Base-by-base conservation (phyloP, 2,888 invertebrate genomes). In the Campoplex capitator region DNA sequence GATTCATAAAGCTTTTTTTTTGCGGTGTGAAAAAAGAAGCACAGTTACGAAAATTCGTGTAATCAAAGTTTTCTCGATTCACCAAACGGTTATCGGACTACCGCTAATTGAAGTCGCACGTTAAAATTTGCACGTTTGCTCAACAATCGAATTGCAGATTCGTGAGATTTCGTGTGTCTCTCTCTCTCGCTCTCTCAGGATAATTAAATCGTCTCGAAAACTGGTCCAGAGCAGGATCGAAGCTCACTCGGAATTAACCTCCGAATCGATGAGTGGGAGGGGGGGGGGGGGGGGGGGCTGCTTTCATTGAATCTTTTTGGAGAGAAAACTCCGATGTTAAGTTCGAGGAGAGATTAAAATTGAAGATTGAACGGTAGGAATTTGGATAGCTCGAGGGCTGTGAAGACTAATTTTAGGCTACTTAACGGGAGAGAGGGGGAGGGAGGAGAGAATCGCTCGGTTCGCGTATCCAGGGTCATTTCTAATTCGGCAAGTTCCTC, bases 401-500 rank as follows among this genome's bases (percentile, higher is more conserved):
- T 28, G 2, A 32, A 16, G 62, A 62, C 32, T 62, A 62, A 32
- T 32, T 62, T 62, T 9, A 62, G 32, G 32, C 62, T 1, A 62
- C 16, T 62, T 32, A 28, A 6, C 16, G 32, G 32, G 23, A 23
- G 23, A 23, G 23, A 23, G 23, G 23, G 23, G 23, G 23, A 0
- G 23, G 23, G 23, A 23, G 23, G 23, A 23, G n/a, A 13, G 32
- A 16, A 62, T 32, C 0, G 32, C 7, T 32, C 32, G 1, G 28
- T 2, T 54, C 56, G 23, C 13, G 51, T 56, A n/a, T n/a, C 16
- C 3, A 38, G 7, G 70, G 23, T 48, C 42, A n/a, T 68, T 67
- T 67, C 38, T 48, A 65, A 73, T 65, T 83, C 65, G 54, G 32
- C 74, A 35, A 71, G 51, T 79, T 71, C 23, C 48, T 71, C 32